A percentile compares a stretch with the other conserved stretches of the same genome.
These are phyloP conservation scores for Steinernema khuongi DNA, from an alignment of 1,140 invertebrate genomes.

Conservation along the genomic window DNA sequence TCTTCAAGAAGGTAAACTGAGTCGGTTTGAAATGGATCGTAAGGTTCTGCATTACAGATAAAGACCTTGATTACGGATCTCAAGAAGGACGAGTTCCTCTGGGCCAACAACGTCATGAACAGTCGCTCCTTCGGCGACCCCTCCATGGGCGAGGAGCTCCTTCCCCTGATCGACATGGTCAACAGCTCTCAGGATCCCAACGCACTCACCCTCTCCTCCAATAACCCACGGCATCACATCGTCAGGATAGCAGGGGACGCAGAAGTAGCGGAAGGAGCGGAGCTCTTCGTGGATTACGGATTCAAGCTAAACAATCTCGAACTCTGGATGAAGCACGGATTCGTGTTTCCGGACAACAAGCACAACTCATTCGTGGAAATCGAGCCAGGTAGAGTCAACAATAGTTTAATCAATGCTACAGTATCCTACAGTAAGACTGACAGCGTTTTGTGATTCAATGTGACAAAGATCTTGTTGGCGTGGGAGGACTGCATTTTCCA, in stretches of 20 bases:
- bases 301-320: conserved; percentile 3
- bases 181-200: neutral
- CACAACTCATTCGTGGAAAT: neutral
- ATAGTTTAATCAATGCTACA: too few relatives aligned
- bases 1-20: neutral
- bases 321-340: conserved; percentile 3
- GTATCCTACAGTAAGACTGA: too few relatives aligned
- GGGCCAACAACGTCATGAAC: neutral
- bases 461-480: too few relatives aligned
- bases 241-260: neutral
- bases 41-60: neutral
- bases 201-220: neutral
- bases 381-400: conserved; percentile 6
- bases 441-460: too few relatives aligned
- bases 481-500: too few relatives aligned
- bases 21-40: too few relatives aligned
- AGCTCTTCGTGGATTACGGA: neutral
- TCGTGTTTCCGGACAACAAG: conserved; percentile 4
- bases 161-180: conserved; percentile 7
- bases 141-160: conserved; percentile 3
- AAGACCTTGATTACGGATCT: neutral
- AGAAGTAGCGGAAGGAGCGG: neutral
- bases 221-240: conserved; percentile 1
- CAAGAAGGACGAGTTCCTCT: neutral
- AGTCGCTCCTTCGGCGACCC: neutral